Conservation (phyloP, 2,797 vertebrate genomes). For the Fistularia tabacaria region DNA sequence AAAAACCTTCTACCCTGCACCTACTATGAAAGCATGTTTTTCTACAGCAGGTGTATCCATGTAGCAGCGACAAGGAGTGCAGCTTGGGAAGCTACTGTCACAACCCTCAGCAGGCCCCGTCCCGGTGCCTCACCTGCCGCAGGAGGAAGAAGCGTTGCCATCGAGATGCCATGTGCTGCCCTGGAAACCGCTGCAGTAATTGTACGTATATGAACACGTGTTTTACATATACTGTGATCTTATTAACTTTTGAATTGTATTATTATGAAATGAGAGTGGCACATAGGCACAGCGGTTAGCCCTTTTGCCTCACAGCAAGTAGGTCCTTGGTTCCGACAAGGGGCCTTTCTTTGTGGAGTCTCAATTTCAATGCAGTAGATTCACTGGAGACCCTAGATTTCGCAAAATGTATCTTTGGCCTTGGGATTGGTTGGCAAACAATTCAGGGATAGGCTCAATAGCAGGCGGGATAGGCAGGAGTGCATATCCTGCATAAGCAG, state of each 20-base stretch:
- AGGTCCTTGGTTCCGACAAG: no score
- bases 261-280: background rate
- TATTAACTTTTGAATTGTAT: no score
- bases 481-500: no score
- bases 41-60: conserved; percentile 82
- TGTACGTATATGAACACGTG: conserved; percentile 68
- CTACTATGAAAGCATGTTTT: background rate
- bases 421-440: no score
- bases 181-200: conserved; percentile 90
- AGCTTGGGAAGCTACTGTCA: conserved; percentile 90
- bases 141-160: conserved; percentile 94
- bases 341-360: no score
- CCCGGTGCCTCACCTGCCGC: conserved; percentile 87
- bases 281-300: no score
- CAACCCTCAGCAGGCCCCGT: conserved; percentile 87
- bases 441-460: no score
- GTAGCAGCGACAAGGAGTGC: conserved; percentile 92
- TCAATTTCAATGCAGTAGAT: no score
- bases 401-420: no score
- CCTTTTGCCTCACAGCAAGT: no score
- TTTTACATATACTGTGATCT: background rate
- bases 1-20: background rate
- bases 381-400: no score
- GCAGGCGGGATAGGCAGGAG: no score
- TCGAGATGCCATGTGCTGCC: conserved; percentile 94